Evolutionary conservation across 1,140 invertebrate species (phyloP).

Genomic region (Episyrphus balteatus): DNA sequence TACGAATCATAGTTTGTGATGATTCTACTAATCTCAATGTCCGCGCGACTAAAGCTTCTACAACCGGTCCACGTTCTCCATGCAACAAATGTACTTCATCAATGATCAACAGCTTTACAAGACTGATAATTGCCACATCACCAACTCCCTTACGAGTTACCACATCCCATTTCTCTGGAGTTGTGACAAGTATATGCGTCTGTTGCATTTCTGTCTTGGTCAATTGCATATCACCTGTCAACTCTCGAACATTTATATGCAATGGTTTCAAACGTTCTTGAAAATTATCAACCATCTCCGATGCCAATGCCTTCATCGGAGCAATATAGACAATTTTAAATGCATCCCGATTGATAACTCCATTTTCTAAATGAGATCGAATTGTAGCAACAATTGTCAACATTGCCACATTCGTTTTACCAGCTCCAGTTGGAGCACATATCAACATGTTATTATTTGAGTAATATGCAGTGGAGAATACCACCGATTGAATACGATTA

Average conservation of each 20-base stretch:
- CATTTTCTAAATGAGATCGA: conserved; percentile 67
- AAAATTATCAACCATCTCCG: conserved; percentile 97
- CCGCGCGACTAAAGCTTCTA: conserved; percentile 92
- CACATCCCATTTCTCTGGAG: conserved; percentile 99
- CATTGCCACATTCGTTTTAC: conserved; percentile 98
- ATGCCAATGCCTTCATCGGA: conserved; percentile 97
- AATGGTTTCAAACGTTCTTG: conserved; percentile 60
- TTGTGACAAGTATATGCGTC: conserved; percentile 97
- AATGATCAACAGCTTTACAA: conserved; percentile 92
- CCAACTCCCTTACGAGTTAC: conserved; percentile 89
- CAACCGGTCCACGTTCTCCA: conserved; percentile 93
- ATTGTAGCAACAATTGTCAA: conserved; percentile 85
- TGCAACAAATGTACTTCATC: conserved; percentile 98
- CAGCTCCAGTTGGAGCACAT: conserved; percentile 91
- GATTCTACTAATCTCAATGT: conserved; percentile 91
- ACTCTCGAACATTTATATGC: conserved; percentile 65
- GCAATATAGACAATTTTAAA: conserved; percentile 99
- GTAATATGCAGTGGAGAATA: conserved; percentile 89
- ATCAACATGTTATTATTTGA: conserved; percentile 95
- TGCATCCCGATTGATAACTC: conserved; percentile 75
- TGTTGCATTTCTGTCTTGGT: conserved; percentile 89
- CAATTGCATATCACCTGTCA: conserved; percentile 97
- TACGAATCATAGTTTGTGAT: conserved; percentile 92
- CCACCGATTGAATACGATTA: conserved; percentile 92
- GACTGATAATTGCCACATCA: conserved; percentile 79